Conservation (phyloP, 2,797 vertebrate genomes). For the Hozukius guyotensis region DNA sequence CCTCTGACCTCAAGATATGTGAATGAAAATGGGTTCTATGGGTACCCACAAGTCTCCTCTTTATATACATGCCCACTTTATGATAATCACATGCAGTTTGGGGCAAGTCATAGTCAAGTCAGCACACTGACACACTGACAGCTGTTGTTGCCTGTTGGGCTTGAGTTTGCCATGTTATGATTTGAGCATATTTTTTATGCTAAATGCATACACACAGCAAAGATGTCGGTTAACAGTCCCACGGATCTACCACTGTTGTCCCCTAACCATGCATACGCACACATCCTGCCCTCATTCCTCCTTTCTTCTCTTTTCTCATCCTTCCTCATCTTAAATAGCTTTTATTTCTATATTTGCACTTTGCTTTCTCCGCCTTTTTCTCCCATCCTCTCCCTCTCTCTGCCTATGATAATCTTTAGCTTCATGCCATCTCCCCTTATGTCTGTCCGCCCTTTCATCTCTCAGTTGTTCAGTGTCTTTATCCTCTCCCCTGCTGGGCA, state of each 20-base stretch:
- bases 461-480: slow-evolving; percentile 55
- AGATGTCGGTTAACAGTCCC: slow-evolving; percentile 42
- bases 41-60: too few relatives aligned
- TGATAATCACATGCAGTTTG: too few relatives aligned
- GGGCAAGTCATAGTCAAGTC: too few relatives aligned
- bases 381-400: neutral
- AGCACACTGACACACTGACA: too few relatives aligned
- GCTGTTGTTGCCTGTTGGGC: too few relatives aligned
- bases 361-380: neutral
- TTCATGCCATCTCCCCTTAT: slow-evolving; percentile 18
- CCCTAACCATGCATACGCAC: neutral
- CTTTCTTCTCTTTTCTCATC: neutral
- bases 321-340: slow-evolving; percentile 14
- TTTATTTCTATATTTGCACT: slow-evolving; percentile 21
- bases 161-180: too few relatives aligned
- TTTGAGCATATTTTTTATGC: too few relatives aligned
- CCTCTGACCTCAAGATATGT: too few relatives aligned
- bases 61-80: too few relatives aligned
- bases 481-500: slow-evolving; percentile 59
- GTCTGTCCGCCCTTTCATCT: slow-evolving; percentile 54
- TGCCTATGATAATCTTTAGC: slow-evolving; percentile 15
- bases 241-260: slow-evolving; percentile 32
- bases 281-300: slow-evolving; percentile 20
- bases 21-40: too few relatives aligned
- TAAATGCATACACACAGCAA: neutral